Evolutionary conservation across 2,113 vertebrate genomes (phyloP).

Genomic region (Grus americana): DNA sequence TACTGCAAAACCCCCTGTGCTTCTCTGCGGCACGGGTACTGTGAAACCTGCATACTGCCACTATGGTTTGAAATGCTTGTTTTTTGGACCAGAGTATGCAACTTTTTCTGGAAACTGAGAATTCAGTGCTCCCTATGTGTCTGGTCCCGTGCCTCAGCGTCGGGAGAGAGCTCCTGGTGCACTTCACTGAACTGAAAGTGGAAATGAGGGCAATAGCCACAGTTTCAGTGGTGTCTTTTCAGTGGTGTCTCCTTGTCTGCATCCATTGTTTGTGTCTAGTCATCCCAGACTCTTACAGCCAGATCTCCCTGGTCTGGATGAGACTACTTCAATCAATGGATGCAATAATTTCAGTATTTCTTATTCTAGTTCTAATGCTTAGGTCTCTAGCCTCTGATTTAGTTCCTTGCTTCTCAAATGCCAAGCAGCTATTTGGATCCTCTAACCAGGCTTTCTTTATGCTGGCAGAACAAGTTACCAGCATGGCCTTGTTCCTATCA

Average conservation of each 20-base stretch:
- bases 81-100: not conserved
- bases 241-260: not conserved
- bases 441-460: not conserved
- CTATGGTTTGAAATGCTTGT: not conserved
- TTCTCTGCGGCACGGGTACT: not conserved
- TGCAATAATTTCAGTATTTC: not conserved
- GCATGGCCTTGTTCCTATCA: not conserved
- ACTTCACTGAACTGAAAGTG: not conserved
- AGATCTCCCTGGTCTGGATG: not conserved
- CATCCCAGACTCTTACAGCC: not conserved
- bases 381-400: not conserved
- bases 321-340: not conserved
- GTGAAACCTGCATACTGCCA: not conserved
- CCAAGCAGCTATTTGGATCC: not conserved
- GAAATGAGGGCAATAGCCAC: not conserved
- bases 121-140: not conserved
- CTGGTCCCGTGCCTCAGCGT: fast-evolving
- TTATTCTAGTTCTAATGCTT: not conserved
- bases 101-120: not conserved
- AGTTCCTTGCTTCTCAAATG: not conserved
- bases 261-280: not conserved
- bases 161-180: not conserved
- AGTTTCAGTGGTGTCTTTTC: not conserved
- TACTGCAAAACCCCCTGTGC: not conserved
- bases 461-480: not conserved